Percentiles rank a stretch among this genome's conserved stretches.
Evolutionary conservation across 2,888 invertebrate genomes (phyloP).

Genomic region (Melinopterus prodromus): DNA sequence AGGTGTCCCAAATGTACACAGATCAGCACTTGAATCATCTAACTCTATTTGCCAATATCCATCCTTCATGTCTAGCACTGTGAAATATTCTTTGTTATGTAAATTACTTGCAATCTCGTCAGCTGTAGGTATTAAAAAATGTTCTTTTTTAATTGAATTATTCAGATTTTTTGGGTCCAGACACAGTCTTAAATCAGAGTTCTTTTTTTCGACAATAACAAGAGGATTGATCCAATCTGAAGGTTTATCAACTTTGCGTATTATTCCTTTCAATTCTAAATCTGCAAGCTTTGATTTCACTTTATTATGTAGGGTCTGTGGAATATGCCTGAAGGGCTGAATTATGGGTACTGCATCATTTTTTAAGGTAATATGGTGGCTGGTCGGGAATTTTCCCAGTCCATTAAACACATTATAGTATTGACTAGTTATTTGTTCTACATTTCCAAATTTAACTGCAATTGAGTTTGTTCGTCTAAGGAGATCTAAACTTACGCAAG

Average conservation of each 20-base stretch:
- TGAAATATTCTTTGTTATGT: too few species aligned
- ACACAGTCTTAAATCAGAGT: too few species aligned
- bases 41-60: too few species aligned
- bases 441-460: not conserved
- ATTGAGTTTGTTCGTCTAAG: conserved; percentile 12
- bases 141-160: too few species aligned
- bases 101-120: too few species aligned
- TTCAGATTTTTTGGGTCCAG: too few species aligned
- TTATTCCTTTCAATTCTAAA: not conserved
- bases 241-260: conserved; percentile 7
- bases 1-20: too few species aligned
- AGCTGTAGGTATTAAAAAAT: too few species aligned
- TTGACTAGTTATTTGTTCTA: conserved; percentile 4
- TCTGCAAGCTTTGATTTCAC: conserved; percentile 1
- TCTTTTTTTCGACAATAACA: too few species aligned
- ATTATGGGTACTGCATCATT: not conserved
- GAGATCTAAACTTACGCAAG: conserved; percentile 5
- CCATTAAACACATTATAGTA: conserved; percentile 12
- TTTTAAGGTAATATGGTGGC: conserved; percentile 16
- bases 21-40: too few species aligned
- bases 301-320: conserved; percentile 7
- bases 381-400: conserved; percentile 5
- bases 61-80: too few species aligned
- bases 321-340: not conserved
- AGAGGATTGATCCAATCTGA: too few species aligned